A percentile compares a stretch with the other conserved stretches of the same genome.
phyloP scores from a whole-genome alignment of 2,888 invertebrate genomes.

The Rosalia funebris region DNA sequence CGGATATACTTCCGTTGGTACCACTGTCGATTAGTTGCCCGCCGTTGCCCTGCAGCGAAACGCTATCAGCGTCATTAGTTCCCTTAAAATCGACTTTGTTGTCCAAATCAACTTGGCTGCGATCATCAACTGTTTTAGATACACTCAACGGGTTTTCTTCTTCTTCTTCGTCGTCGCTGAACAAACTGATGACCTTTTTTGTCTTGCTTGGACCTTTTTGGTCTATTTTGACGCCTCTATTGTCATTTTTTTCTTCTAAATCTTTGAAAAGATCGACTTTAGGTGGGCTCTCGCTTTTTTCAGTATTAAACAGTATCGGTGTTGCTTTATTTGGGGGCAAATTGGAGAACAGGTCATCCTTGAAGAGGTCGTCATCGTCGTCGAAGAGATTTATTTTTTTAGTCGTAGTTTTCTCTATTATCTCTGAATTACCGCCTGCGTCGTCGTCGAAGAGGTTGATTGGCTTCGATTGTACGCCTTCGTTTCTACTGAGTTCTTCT shows the following conservation, averaged over 20 bases:
- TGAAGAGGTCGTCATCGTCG: constrained; percentile 53
- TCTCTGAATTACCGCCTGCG: constrained; percentile 25
- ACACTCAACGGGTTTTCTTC: not conserved
- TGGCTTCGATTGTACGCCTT: constrained; percentile 23
- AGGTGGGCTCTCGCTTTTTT: constrained; percentile 19
- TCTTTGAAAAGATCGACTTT: constrained; percentile 7
- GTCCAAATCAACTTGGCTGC: no score
- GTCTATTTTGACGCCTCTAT: not conserved
- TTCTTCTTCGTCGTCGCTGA: constrained; percentile 21
- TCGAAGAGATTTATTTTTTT: constrained; percentile 40
- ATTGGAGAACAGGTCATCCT: constrained; percentile 58
- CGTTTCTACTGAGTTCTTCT: constrained; percentile 33
- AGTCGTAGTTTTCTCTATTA: no score
- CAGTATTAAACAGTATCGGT: constrained; percentile 49
- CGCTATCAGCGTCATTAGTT: no score
- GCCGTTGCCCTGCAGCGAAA: no score
- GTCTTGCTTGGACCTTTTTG: not conserved
- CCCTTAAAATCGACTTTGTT: no score
- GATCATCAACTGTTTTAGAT: not conserved
- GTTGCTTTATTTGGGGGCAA: constrained; percentile 47
- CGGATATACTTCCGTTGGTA: not conserved
- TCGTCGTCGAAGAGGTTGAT: constrained; percentile 44
- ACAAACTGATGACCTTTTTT: constrained; percentile 15
- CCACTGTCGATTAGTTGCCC: no score
- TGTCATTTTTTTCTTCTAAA: no score